These are phyloP conservation scores for Liodrosophila aerea DNA, from an alignment of 2,888 invertebrate genomes.

Conservation along the genomic window DNA sequence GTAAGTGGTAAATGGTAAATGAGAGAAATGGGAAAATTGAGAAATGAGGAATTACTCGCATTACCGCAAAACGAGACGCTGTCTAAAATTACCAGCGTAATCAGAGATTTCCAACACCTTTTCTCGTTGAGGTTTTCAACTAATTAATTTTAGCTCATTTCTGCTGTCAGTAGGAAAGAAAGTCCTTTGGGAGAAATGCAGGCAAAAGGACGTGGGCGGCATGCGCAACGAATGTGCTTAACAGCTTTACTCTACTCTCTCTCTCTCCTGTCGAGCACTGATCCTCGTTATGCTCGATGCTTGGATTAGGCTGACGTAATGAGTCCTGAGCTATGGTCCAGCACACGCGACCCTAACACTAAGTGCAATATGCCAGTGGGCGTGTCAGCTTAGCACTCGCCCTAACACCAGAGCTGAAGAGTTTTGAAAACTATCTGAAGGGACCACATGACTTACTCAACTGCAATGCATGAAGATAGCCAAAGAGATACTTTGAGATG, in stretches of 20 bases:
- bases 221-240: constrained; percentile 72
- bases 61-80: constrained; percentile 44
- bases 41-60: constrained; percentile 44
- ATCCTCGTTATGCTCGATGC: constrained; percentile 54
- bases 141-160: constrained; percentile 51
- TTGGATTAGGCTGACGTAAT: constrained; percentile 62
- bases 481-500: too few relatives aligned
- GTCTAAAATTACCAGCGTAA: constrained; percentile 67
- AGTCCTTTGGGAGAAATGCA: constrained; percentile 8
- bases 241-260: constrained; percentile 50
- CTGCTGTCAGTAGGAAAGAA: neutral
- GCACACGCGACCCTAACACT: constrained; percentile 48
- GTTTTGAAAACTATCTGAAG: too few relatives aligned
- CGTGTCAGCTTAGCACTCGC: constrained; percentile 26
- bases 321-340: constrained; percentile 36
- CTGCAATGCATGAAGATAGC: too few relatives aligned
- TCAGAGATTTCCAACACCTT: constrained; percentile 75
- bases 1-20: constrained; percentile 16
- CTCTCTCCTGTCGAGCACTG: constrained; percentile 13
- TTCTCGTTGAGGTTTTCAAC: constrained; percentile 44
- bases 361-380: constrained; percentile 16
- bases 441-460: too few relatives aligned
- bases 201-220: constrained; percentile 40
- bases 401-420: too few relatives aligned
- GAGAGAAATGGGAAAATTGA: neutral